phyloP scores from a whole-genome alignment of 1,140 invertebrate species.

The Ruditapes philippinarum region DNA sequence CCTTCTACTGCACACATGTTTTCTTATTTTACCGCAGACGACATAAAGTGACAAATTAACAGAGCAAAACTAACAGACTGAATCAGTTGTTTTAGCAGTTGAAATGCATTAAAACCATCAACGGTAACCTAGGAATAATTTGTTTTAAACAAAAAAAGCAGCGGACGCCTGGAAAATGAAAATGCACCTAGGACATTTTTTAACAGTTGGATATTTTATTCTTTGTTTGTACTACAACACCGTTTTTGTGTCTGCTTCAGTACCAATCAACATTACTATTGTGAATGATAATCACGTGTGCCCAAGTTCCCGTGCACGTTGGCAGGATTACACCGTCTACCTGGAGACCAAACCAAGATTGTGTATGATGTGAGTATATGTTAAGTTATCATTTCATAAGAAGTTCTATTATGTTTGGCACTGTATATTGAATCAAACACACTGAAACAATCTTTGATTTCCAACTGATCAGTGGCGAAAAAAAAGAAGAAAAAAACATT shows the following conservation, averaged over 20 bases:
- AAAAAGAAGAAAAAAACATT: too few species aligned
- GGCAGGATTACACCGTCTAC: conserved; percentile 64
- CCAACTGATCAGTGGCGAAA: too few species aligned
- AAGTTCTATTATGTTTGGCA: too few species aligned
- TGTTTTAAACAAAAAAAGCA: neutral
- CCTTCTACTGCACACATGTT: too few species aligned
- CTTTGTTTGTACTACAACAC: neutral
- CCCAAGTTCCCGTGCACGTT: conserved; percentile 57
- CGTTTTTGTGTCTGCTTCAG: conserved; percentile 44
- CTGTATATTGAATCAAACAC: too few species aligned
- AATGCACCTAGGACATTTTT: neutral
- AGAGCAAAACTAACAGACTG: too few species aligned
- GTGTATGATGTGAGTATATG: conserved; percentile 63
- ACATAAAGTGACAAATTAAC: too few species aligned
- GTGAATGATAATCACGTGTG: conserved; percentile 57
- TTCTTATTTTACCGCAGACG: too few species aligned
- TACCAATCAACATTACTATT: conserved; percentile 49
- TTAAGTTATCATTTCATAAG: too few species aligned
- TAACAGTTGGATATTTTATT: neutral
- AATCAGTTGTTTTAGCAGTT: too few species aligned
- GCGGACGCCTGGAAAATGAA: neutral
- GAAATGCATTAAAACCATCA: neutral
- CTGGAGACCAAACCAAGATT: conserved; percentile 61
- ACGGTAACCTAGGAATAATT: neutral
- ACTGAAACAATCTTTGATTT: too few species aligned